Base-by-base conservation (phyloP, 2,888 invertebrate genomes). In the Sympetrum striolatum region DNA sequence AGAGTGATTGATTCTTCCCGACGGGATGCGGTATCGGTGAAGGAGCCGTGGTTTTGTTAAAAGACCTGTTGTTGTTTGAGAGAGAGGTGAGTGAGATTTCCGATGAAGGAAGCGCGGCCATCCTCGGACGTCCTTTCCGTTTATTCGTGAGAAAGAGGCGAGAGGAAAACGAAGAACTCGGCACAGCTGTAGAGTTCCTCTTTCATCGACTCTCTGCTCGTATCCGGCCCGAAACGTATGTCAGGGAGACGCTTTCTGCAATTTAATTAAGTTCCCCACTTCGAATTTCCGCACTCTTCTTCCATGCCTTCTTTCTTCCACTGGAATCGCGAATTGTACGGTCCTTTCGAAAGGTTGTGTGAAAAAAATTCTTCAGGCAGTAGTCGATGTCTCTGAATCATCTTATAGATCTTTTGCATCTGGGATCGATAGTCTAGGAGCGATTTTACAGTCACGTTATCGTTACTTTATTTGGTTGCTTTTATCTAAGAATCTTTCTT, bases 101-200 rank as follows among this genome's bases (percentile, higher is more conserved):
- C 58, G 31, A 35, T 53, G 82, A 86, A 86, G 73, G 25, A 86
- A 60, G 58, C 58, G 86, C 25, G 86, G 22, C 58, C 60, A 37
- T 53, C 53, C 53, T 53, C 53, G 53, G 53, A 58, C 35, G 60
- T 60, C 37, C 86, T 18, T 37, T 37, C 86, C 37, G 35, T 60
- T 18, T 39, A 58, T 31, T 15, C 37, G 39, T 37, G 37, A 86
- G 81, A 82, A 60, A 60, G 35, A 86, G 86, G 44, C 44, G 44
- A 44, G 44, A 44, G 44, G 44, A 10, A 44, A 44, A 44, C 0
- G 44, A 44, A 53, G 81, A 53, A 60, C 86, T 31, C 37, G 18
- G 35, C 60, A 60, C 86, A 86, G 86, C 86, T 86, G 86, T 86
- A 35, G 58, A 60, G 60, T 86, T 60, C 35, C 60, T 53, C 81